phyloP scores from a whole-genome alignment of 2,888 invertebrate species.

The Trachelus troglodyta region DNA sequence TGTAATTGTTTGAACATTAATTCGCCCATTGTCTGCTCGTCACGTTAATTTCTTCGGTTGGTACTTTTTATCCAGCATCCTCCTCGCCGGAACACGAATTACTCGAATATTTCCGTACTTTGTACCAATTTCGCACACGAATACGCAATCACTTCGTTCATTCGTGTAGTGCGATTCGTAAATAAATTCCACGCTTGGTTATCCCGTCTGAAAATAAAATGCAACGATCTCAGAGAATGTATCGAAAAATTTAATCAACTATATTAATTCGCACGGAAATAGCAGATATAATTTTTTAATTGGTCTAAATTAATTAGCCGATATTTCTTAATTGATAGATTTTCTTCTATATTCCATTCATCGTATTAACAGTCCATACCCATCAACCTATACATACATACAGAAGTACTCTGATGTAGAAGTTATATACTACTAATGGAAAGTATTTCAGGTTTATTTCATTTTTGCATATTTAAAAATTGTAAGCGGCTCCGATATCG shows the following conservation, averaged over 20 bases:
- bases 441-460: too few relatives aligned
- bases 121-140: neutral
- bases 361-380: neutral
- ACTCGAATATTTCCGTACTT: neutral
- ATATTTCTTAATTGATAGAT: neutral
- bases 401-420: too few relatives aligned
- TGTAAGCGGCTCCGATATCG: too few relatives aligned
- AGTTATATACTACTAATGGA: too few relatives aligned
- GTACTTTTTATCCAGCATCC: neutral
- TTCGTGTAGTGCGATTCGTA: too few relatives aligned
- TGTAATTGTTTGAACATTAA: conserved; percentile 25
- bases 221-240: neutral
- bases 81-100: neutral
- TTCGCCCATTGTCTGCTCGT: conserved; percentile 21
- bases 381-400: neutral
- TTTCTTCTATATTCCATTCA: neutral
- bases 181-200: neutral
- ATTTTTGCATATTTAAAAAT: too few relatives aligned
- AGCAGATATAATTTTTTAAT: neutral
- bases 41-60: conserved; percentile 5
- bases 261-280: too few relatives aligned
- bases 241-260: neutral
- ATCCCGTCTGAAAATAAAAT: neutral
- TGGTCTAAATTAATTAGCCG: neutral
- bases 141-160: too few relatives aligned